These are phyloP conservation scores for Thamnophis sirtalis DNA, from an alignment of 2,113 vertebrate species.

Conservation along the genomic window DNA sequence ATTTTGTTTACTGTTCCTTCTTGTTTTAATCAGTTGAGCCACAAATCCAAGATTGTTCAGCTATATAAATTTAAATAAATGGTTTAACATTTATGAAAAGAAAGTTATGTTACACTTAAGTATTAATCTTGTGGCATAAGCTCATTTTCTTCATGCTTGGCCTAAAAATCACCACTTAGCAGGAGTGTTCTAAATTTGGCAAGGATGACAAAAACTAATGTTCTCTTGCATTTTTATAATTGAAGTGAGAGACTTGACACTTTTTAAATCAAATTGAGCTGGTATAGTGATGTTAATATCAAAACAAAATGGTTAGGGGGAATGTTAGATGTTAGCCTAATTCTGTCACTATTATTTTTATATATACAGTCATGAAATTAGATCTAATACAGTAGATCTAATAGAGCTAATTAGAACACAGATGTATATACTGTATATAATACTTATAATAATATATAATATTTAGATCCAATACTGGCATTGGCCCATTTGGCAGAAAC, in stretches of 20 bases:
- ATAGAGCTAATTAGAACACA: no score
- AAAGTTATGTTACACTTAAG: background rate
- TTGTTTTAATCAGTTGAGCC: background rate
- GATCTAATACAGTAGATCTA: no score
- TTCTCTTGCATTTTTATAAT: background rate
- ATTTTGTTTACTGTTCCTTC: background rate
- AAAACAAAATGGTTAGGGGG: background rate
- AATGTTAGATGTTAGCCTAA: background rate
- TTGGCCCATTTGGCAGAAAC: background rate
- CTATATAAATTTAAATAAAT: background rate
- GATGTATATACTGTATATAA: no score
- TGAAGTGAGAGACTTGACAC: conserved; percentile 10
- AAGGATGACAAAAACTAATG: background rate
- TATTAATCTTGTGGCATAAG: background rate
- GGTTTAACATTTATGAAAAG: background rate
- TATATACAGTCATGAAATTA: background rate
- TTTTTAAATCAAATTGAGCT: background rate
- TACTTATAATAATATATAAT: no score
- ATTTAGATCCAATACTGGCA: background rate
- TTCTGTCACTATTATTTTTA: background rate
- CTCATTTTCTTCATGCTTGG: background rate
- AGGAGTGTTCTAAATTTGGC: background rate
- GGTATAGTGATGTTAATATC: background rate
- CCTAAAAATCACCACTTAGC: background rate
- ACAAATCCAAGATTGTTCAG: background rate